Base-by-base conservation (phyloP, 2,113 vertebrate species). In the Varanus salvator region DNA sequence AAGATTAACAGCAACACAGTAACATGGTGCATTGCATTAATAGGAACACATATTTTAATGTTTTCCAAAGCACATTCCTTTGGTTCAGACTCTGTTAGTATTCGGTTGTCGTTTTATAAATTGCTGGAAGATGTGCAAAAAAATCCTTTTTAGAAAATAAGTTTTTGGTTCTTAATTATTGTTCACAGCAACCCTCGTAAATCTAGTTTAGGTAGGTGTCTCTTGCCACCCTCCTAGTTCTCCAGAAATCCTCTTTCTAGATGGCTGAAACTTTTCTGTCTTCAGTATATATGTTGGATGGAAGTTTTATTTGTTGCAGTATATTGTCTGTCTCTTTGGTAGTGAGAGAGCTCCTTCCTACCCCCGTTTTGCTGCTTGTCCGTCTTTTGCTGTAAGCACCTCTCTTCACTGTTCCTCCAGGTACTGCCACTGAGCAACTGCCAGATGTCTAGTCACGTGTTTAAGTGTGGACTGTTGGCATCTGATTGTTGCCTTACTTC, bases 31-130 rank as follows among this genome's bases (percentile, higher is more conserved):
- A 86, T 93, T 80, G 80, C 84, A 93, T 94, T 95, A 85, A 5
- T 82, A 78, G 21, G 93, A 94, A 97, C 94, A 92, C 84, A 3
- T 34, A 75, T 96, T 96, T 95, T 95, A 90, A 91, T 94, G 64
- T 90, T 95, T 95, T 95, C 92, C 93, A 89, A 93, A 94, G 94
- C 84, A 90, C 94, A 84, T 96, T 93, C 93, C 89, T 96, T 95
- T 81, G 5, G 93, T 96, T 97, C 94, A 90, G 1, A 94, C 94
- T 96, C 96, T 95, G 95, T 93, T 96, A 95, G 89, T 92, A 93
- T 94, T 90, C 89, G 69, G 87, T 95, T 94, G 90, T 89, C 91
- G 92, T 96, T 97, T 96, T 97, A 93, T 97, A 97, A 97, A 97
- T 92, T 91, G 89, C 93, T 92, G 93, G 96, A 96, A 89, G 93